Evolutionary conservation across 2,888 invertebrate genomes (phyloP).

Genomic region (Amphipoea oculea): DNA sequence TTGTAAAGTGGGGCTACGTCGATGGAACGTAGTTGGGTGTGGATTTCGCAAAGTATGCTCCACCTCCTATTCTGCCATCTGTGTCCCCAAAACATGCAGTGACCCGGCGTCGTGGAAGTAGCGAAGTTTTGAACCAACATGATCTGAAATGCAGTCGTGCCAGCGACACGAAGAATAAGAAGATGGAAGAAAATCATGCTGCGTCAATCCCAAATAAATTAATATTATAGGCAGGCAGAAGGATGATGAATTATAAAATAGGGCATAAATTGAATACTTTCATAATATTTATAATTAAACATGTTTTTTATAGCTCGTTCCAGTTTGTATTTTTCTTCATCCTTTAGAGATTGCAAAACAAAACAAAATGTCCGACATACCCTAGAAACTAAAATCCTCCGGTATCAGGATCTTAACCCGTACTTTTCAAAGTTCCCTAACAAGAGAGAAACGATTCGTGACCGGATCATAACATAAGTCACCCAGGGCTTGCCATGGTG

Average conservation of each 20-base stretch:
- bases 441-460: conserved; percentile 69
- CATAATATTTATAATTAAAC: background rate
- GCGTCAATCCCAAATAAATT: background rate
- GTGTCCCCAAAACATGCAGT: background rate
- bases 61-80: background rate
- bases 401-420: conserved; percentile 18
- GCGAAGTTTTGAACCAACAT: background rate
- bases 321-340: background rate
- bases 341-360: background rate
- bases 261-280: background rate
- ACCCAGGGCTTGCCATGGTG: conserved; percentile 69
- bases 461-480: conserved; percentile 72
- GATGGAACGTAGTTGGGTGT: background rate
- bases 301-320: background rate
- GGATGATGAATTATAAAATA: background rate
- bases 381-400: conserved; percentile 19
- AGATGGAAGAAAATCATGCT: background rate
- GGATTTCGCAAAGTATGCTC: background rate
- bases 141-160: background rate
- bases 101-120: background rate
- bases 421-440: conserved; percentile 51
- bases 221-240: background rate
- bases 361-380: conserved; percentile 16
- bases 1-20: background rate
- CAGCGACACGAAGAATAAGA: background rate